These are phyloP conservation scores for Aphyosemion australe DNA, from an alignment of 2,113 vertebrate species.

Conservation along the genomic window DNA sequence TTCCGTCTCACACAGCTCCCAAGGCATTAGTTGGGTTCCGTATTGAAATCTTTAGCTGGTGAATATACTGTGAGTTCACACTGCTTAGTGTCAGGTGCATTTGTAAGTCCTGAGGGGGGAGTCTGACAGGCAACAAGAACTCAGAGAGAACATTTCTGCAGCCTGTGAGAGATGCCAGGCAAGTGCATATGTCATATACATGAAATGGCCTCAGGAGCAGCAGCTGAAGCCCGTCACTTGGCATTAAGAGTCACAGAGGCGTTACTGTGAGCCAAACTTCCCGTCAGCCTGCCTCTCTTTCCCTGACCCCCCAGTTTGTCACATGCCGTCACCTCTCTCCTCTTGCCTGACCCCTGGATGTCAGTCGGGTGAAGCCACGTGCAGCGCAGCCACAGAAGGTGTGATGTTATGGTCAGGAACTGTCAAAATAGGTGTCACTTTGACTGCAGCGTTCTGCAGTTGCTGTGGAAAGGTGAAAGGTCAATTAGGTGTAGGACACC, in stretches of 20 bases:
- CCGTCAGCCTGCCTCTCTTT: slow-evolving; percentile 42
- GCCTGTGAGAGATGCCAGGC: slow-evolving; percentile 65
- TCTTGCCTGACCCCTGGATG: slow-evolving; percentile 52
- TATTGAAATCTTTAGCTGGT: slow-evolving; percentile 27
- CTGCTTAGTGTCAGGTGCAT: slow-evolving; percentile 59
- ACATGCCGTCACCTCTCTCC: slow-evolving; percentile 53
- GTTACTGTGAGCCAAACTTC: slow-evolving; percentile 37
- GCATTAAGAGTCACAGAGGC: slow-evolving; percentile 56
- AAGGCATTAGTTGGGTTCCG: slow-evolving; percentile 21
- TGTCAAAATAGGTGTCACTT: slow-evolving; percentile 61
- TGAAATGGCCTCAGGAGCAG: slow-evolving; percentile 68
- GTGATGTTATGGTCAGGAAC: slow-evolving; percentile 59
- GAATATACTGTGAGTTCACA: slow-evolving; percentile 36
- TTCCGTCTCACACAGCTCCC: slow-evolving; percentile 24
- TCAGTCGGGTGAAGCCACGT: slow-evolving; percentile 51
- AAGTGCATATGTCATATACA: slow-evolving; percentile 70
- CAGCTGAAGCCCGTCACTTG: slow-evolving; percentile 70
- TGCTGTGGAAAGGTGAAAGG: slow-evolving; percentile 41
- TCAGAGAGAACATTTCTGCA: slow-evolving; percentile 60
- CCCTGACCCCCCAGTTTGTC: slow-evolving; percentile 45
- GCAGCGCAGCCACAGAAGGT: slow-evolving; percentile 51
- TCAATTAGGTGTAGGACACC: slow-evolving; percentile 48
- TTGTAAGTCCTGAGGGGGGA: slow-evolving; percentile 48
- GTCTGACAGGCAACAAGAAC: slow-evolving; percentile 62
- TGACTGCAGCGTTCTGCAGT: slow-evolving; percentile 44